These are phyloP conservation scores for Lochmaea capreae DNA, from an alignment of 2,888 invertebrate genomes.

Conservation along the genomic window DNA sequence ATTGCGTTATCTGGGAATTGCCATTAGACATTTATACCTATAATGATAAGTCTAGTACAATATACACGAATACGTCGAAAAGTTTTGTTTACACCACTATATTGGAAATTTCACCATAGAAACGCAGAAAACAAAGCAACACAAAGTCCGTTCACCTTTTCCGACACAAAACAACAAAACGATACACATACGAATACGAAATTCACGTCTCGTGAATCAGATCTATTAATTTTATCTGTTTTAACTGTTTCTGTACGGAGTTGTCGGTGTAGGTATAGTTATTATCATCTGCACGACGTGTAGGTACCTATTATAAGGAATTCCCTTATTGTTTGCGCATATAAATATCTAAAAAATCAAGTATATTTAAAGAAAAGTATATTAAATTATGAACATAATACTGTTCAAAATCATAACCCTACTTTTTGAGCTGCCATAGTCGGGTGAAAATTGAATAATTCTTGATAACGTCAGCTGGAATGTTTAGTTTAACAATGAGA, in stretches of 20 bases:
- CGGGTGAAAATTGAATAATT: too few relatives aligned
- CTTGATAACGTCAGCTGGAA: too few relatives aligned
- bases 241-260: not conserved
- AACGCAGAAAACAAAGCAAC: slow-evolving; percentile 14
- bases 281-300: slow-evolving; percentile 6
- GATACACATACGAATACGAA: not conserved
- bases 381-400: too few relatives aligned
- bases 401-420: too few relatives aligned
- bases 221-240: slow-evolving; percentile 16
- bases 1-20: too few relatives aligned
- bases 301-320: not conserved
- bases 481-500: too few relatives aligned
- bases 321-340: not conserved
- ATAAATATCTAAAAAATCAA: too few relatives aligned
- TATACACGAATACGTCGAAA: not conserved
- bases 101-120: slow-evolving; percentile 3
- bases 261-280: not conserved
- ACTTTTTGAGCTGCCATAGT: too few relatives aligned
- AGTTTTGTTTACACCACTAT: not conserved
- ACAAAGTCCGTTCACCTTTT: slow-evolving; percentile 11
- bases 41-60: too few relatives aligned
- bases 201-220: slow-evolving; percentile 18
- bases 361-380: too few relatives aligned
- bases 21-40: too few relatives aligned
- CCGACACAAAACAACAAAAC: not conserved